phyloP scores from a whole-genome alignment of 2,888 invertebrate species.

The Spodoptera picta region DNA sequence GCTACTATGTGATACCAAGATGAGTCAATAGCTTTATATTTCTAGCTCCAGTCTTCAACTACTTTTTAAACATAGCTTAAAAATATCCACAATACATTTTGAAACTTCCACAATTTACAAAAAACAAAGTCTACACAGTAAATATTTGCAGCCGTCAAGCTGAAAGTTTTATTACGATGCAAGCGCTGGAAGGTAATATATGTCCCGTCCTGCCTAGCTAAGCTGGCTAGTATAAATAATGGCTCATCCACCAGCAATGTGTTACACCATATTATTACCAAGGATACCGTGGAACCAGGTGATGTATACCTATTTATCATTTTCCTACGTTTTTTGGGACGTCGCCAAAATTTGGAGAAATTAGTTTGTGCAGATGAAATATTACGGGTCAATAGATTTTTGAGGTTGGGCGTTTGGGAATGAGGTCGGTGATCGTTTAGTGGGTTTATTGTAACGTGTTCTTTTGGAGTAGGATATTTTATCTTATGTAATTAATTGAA shows the following conservation, averaged over 20 bases:
- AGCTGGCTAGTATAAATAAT: constrained; percentile 45
- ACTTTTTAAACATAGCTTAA: too few species aligned
- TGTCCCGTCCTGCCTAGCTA: constrained; percentile 33
- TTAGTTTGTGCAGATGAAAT: constrained; percentile 12
- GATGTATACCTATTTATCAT: constrained; percentile 28
- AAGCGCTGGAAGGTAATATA: constrained; percentile 39
- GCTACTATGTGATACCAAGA: too few species aligned
- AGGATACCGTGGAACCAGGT: constrained; percentile 22
- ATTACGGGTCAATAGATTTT: constrained; percentile 1
- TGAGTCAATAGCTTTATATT: too few species aligned
- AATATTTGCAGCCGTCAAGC: constrained; percentile 37
- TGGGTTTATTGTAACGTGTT: not conserved
- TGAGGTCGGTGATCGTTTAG: too few species aligned
- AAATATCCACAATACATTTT: too few species aligned
- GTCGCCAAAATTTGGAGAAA: constrained; percentile 5
- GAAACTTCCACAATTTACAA: not conserved
- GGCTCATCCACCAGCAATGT: constrained; percentile 21
- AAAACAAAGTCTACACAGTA: constrained; percentile 14
- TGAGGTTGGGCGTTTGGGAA: not conserved
- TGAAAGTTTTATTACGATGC: constrained; percentile 34
- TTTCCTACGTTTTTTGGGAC: constrained; percentile 8
- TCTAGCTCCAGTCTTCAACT: too few species aligned
- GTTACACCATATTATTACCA: constrained; percentile 37
- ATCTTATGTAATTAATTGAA: too few species aligned
- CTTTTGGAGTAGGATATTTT: too few species aligned